Evolutionary conservation across 2,888 invertebrate genomes (phyloP).

Genomic region (Temnothorax ravouxi): DNA sequence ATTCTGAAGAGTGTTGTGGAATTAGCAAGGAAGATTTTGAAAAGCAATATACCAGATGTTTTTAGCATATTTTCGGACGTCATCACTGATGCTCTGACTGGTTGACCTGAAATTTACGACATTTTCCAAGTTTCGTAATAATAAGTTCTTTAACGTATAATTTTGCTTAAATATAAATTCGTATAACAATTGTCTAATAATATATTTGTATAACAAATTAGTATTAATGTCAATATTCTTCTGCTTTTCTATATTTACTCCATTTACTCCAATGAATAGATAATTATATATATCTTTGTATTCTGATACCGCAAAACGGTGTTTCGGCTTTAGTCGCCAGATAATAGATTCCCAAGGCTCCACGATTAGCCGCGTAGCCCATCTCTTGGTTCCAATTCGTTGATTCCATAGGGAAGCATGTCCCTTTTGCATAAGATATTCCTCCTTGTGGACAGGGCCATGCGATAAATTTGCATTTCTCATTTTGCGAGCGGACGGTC

Average conservation of each 20-base stretch:
- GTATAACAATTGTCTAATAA: background rate
- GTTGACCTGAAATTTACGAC: conserved; percentile 85
- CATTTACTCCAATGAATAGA: background rate
- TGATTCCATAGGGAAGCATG: conserved; percentile 87
- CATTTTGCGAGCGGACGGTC: conserved; percentile 85
- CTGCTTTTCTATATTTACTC: background rate
- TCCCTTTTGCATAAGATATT: conserved; percentile 87
- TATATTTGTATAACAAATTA: background rate
- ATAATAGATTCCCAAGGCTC: conserved; percentile 87
- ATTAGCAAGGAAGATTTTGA: conserved; percentile 85
- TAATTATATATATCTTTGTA: conserved; percentile 5
- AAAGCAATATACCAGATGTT: conserved; percentile 86
- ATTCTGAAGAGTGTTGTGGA: conserved; percentile 86
- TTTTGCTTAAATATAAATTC: background rate
- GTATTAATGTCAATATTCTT: background rate
- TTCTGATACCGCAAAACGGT: conserved; percentile 88
- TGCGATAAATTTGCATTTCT: conserved; percentile 87
- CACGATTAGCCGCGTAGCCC: conserved; percentile 82
- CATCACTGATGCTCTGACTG: conserved; percentile 87
- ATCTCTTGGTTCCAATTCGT: conserved; percentile 82
- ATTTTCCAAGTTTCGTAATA: background rate
- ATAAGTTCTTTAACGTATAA: background rate
- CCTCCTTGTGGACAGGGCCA: conserved; percentile 88
- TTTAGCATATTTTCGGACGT: conserved; percentile 86
- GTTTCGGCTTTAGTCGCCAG: conserved; percentile 87